Evolutionary conservation across 35 echinoderm and acorn worm genomes (phyloP).

Genomic region (Stichopus chloronotus): DNA sequence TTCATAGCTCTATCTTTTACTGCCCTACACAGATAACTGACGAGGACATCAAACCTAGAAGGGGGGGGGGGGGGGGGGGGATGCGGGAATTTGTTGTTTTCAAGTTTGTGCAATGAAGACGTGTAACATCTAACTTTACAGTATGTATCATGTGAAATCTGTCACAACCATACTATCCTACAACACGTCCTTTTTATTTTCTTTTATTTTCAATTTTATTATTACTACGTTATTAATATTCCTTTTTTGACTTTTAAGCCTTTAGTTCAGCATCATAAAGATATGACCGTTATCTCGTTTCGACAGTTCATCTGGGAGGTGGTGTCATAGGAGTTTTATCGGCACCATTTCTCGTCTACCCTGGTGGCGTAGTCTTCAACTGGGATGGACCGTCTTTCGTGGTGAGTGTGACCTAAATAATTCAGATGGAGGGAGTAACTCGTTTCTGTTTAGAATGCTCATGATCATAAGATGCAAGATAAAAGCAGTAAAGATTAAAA

Average conservation of each 20-base stretch:
- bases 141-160: too few species aligned
- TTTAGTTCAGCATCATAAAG: too few species aligned
- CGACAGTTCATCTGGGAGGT: constrained; percentile 75
- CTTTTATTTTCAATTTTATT: too few species aligned
- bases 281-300: neutral
- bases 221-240: too few species aligned
- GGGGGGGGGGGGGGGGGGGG: too few species aligned
- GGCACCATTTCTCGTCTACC: constrained; percentile 51
- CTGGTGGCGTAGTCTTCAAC: constrained; percentile 63
- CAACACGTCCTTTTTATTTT: too few species aligned
- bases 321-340: constrained; percentile 75
- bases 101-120: neutral
- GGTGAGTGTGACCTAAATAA: constrained; percentile 53
- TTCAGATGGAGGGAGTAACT: neutral
- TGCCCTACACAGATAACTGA: neutral
- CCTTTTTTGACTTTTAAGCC: too few species aligned
- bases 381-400: constrained; percentile 52
- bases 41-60: neutral
- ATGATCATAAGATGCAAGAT: neutral
- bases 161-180: too few species aligned
- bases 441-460: neutral
- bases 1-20: neutral
- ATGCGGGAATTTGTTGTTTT: neutral
- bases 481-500: too few species aligned
- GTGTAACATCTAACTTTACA: too few species aligned